These are phyloP conservation scores for Grallaria varia DNA, from an alignment of 2,113 vertebrate species.

Conservation along the genomic window DNA sequence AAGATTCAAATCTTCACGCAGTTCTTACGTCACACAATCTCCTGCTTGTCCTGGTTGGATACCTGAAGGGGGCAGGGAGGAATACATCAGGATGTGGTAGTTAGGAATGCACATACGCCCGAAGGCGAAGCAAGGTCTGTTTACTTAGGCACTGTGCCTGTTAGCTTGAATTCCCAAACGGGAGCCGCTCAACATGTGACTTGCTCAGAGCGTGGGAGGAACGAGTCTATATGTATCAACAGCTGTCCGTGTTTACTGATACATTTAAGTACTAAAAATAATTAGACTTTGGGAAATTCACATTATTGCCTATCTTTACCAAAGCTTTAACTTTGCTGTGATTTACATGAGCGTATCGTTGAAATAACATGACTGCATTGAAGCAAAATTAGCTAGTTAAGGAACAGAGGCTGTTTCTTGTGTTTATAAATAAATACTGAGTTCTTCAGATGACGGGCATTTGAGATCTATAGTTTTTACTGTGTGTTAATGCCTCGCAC, in stretches of 20 bases:
- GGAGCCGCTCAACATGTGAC: neutral
- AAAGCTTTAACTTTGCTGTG: neutral
- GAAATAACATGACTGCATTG: neutral
- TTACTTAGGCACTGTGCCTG: neutral
- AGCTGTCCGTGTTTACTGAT: neutral
- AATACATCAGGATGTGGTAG: neutral
- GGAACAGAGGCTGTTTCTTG: neutral
- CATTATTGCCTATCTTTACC: neutral
- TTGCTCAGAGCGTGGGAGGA: neutral
- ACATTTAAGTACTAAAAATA: neutral
- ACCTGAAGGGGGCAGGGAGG: neutral
- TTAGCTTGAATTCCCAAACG: neutral
- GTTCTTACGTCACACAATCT: neutral
- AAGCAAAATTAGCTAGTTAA: neutral
- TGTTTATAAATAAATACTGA: neutral
- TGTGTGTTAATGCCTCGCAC: neutral
- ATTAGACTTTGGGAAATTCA: neutral
- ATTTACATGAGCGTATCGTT: neutral
- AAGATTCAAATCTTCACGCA: neutral
- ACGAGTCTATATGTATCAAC: neutral
- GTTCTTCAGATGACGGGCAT: neutral
- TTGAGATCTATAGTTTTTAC: neutral
- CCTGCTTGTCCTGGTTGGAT: neutral
- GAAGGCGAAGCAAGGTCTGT: neutral
- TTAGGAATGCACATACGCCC: neutral